Conservation (phyloP, 2,797 vertebrate genomes). For the Pelobates cultripes region DNA sequence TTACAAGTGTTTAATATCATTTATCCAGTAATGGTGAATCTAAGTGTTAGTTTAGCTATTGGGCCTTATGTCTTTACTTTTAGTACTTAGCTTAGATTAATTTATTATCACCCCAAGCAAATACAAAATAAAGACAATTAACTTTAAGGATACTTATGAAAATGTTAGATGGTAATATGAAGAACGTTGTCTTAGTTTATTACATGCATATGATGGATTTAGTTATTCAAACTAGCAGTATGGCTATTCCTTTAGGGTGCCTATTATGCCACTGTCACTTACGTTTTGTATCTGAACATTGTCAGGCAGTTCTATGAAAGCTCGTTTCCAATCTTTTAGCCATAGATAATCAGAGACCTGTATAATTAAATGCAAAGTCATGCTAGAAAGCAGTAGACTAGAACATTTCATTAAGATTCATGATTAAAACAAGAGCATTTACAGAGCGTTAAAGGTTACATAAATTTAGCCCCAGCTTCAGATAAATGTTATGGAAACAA, state of each 20-base stretch:
- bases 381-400: constrained; percentile 60
- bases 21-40: no score
- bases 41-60: not conserved
- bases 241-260: constrained; percentile 25
- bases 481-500: constrained; percentile 50
- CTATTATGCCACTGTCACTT: constrained; percentile 33
- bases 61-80: not conserved
- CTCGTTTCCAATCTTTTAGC: constrained; percentile 60
- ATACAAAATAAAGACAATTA: not conserved
- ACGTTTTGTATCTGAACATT: constrained; percentile 14
- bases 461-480: constrained; percentile 51
- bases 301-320: constrained; percentile 42
- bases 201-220: not conserved
- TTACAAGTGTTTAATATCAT: no score
- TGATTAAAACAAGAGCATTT: constrained; percentile 58
- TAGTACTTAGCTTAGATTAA: not conserved
- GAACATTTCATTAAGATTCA: constrained; percentile 63
- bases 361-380: constrained; percentile 63
- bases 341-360: constrained; percentile 58
- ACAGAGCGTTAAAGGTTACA: constrained; percentile 56
- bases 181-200: constrained; percentile 20
- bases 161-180: constrained; percentile 24
- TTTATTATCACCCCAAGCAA: not conserved
- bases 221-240: not conserved
- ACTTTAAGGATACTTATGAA: not conserved